Evolutionary conservation across 2,888 invertebrate genomes (phyloP), one percentile per base, ranked within the genome.

Genomic region (Patella caerulea): DNA sequence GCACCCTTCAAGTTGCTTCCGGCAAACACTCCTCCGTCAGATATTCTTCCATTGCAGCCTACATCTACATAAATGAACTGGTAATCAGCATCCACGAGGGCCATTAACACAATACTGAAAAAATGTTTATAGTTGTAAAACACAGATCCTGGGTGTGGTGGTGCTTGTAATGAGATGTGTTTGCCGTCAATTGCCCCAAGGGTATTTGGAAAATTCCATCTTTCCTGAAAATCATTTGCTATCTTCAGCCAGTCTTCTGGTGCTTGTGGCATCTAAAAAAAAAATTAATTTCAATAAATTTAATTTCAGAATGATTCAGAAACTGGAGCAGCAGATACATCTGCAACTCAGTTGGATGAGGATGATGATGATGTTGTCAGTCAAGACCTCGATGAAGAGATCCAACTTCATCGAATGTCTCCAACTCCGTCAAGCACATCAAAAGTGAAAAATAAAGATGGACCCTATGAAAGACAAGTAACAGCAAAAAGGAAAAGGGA

Each of bases 91-190:
- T 65, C 15, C 2, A 65, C 65, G 19, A 15, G 9, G n/a, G 65
- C 65, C 11, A 65, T 11, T 19, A 65, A 19, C 19, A 65, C n/a
- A 19, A 19, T 65, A 19, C 65, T 65, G 12, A 65, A 65, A 14
- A 65, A 65, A 65, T 65, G 65, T 19, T 65, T 65, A n/a, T 65
- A 65, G 65, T 65, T 65, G 15, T 19, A 65, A 15, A 65, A 65
- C 7, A 65, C 65, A 11, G 65, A 65, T 19, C 65, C 65, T 19
- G n/a, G 1, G n/a, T 65, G n/a, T 19, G 19, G 65, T 65, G 65
- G 65, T 65, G 15, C 19, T n/a, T 12, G 19, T 65, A 19, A 19
- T 19, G 65, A 65, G 15, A 65, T 65, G 15, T 65, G 65, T 65
- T 65, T 19, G 2, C 65, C 65, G 65, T 65, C 65, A 65, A 65